Evolutionary conservation across 2,797 vertebrate species (phyloP), one percentile per base, ranked within the genome.

Genomic region (Ctenopoma kingsleyae): DNA sequence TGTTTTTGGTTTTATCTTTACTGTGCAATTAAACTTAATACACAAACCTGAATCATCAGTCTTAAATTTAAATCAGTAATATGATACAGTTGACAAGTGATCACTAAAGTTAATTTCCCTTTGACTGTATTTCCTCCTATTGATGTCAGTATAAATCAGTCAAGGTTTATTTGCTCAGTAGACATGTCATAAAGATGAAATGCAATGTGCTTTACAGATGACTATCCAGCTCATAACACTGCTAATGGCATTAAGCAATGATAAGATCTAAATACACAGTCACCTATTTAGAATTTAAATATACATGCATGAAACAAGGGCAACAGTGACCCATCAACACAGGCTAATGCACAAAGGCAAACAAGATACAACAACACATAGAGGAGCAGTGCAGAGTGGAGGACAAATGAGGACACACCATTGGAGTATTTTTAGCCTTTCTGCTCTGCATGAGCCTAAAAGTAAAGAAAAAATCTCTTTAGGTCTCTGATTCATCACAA

Each of bases 341-440:
- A 32, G 48, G 20, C 68, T 23, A 65, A 81, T 60, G 73, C 76
- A 59, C 62, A 77, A 48, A 74, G 56, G 62, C 70, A 83, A 78
- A 83, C 59, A 67, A 36, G 22, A 58, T 23, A 60, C 54, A 58
- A 57, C 56, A 41, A 74, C 54, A 59, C 71, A 60, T 41, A 8
- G 23, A 43, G 67, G 53, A 70, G 13, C 44, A 13, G 23, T 4
- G 48, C 27, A 17, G 38, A 56, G 50, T 3, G 11, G 30, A 46
- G 32, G 4, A 49, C 49, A 59, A 59, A 35, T 12, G 43, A 74
- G 47, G 30, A 66, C 65, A 64, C 12, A 57, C 35, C 64, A 67
- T 30, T 30, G 2, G 43, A 27, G 48, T 73, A 68, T 78, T 83
- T 81, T 75, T 82, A 78, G 69, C 52, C 46, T 63, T 44, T 66